Percentiles rank a stretch among this genome's conserved stretches.
phyloP scores from a whole-genome alignment of 64 coral and sea anemone genomes.

The Orbicella faveolata region DNA sequence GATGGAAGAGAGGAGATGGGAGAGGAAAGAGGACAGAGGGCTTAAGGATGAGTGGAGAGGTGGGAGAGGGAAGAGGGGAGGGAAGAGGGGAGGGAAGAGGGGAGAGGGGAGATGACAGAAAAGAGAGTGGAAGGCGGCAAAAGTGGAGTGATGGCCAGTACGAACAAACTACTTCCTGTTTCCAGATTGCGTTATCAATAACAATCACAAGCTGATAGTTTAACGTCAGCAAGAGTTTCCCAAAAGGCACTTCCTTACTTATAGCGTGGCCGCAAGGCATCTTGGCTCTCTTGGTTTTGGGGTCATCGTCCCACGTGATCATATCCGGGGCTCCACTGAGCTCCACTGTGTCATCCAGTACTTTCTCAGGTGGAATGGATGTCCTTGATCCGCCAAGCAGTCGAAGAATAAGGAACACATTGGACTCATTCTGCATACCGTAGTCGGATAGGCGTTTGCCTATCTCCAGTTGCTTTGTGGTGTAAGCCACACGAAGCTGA shows the following conservation, averaged over 20 bases:
- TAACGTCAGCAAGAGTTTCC: not conserved
- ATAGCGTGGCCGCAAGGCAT: conserved; percentile 92
- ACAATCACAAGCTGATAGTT: too few species aligned
- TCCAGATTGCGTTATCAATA: too few species aligned
- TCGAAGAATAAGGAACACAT: conserved; percentile 56
- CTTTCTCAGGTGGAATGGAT: conserved; percentile 1
- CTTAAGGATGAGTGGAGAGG: too few species aligned
- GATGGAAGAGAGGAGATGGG: too few species aligned
- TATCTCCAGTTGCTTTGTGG: conserved; percentile 18
- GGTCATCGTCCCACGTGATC: conserved; percentile 92
- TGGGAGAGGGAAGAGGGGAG: too few species aligned
- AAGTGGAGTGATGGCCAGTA: too few species aligned
- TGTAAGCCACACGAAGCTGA: conserved; percentile 1
- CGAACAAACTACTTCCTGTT: too few species aligned
- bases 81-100: too few species aligned
- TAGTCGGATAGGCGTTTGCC: conserved; percentile 41
- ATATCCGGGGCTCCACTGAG: conserved; percentile 73
- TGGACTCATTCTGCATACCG: conserved; percentile 54
- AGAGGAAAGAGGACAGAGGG: too few species aligned
- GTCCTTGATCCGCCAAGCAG: conserved; percentile 22
- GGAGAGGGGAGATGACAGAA: too few species aligned
- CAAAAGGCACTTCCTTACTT: conserved; percentile 16
- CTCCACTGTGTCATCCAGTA: conserved; percentile 54
- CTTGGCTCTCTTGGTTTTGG: conserved; percentile 80
- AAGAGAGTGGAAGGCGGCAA: too few species aligned